Percentiles rank a stretch among this genome's conserved stretches.
phyloP scores from a whole-genome alignment of 35 echinoderm and acorn worm genomes.

The Holothuria glaberrima region DNA sequence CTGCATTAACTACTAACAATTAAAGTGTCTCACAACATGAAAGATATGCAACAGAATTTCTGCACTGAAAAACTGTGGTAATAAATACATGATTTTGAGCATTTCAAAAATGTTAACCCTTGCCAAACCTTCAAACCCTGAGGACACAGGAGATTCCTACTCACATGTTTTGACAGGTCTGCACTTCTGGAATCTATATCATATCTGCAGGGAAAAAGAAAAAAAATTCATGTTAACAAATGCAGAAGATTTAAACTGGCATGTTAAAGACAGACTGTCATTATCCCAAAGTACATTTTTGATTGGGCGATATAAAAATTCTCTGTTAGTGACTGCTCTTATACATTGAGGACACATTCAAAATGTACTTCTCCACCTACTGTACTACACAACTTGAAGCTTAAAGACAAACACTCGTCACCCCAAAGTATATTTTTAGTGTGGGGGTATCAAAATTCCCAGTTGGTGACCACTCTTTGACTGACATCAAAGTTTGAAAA shows the following conservation, averaged over 20 bases:
- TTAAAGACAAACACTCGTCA: too few species aligned
- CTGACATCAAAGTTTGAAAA: too few species aligned
- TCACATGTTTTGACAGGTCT: constrained; percentile 45
- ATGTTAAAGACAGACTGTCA: too few species aligned
- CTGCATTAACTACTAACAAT: too few species aligned
- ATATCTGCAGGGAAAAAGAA: background rate
- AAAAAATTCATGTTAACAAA: background rate
- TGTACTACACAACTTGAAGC: too few species aligned
- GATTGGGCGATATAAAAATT: background rate
- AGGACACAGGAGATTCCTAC: background rate
- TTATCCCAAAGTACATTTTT: too few species aligned
- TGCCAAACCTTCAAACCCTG: background rate
- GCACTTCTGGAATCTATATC: constrained; percentile 1
- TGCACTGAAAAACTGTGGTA: background rate
- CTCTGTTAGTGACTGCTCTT: background rate
- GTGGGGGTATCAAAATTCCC: too few species aligned
- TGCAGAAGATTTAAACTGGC: background rate
- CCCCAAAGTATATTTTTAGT: too few species aligned
- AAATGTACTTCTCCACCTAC: background rate
- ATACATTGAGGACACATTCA: background rate
- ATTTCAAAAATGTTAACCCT: background rate
- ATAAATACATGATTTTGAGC: background rate
- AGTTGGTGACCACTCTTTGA: too few species aligned
- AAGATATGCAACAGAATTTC: background rate
- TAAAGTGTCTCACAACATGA: too few species aligned